phyloP scores from a whole-genome alignment of 2,797 vertebrate genomes.

The Erithacus rubecula region DNA sequence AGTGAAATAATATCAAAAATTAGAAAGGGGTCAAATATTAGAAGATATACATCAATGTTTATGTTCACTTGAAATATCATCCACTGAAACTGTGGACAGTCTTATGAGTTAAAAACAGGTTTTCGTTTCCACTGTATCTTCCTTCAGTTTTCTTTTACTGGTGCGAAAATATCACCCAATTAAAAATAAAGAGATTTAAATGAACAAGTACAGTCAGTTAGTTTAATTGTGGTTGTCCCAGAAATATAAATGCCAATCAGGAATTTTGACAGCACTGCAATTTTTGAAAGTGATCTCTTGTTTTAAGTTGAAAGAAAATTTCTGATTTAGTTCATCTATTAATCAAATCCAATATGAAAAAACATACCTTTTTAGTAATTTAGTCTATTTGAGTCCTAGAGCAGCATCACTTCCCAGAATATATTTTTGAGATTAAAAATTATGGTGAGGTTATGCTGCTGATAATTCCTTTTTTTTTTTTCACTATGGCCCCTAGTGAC shows the following conservation, averaged over 20 bases:
- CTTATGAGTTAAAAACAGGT: accelerated
- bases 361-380: not conserved
- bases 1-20: not conserved
- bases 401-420: not conserved
- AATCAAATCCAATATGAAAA: not conserved
- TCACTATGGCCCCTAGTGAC: not conserved
- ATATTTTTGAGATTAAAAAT: not conserved
- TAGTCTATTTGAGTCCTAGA: not conserved
- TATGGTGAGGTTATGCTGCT: not conserved
- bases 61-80: not conserved
- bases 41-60: not conserved
- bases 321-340: not conserved
- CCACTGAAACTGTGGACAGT: not conserved
- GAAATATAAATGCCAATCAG: not conserved
- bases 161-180: not conserved
- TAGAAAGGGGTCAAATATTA: not conserved
- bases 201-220: not conserved
- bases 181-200: not conserved
- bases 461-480: not conserved
- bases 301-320: not conserved
- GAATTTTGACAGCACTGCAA: not conserved
- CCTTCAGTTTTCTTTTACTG: not conserved
- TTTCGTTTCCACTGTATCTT: not conserved
- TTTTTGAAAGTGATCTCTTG: not conserved
- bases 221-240: not conserved